These are phyloP conservation scores for Oscheius myriophilus DNA, from an alignment of 2,888 invertebrate species.

Conservation along the genomic window DNA sequence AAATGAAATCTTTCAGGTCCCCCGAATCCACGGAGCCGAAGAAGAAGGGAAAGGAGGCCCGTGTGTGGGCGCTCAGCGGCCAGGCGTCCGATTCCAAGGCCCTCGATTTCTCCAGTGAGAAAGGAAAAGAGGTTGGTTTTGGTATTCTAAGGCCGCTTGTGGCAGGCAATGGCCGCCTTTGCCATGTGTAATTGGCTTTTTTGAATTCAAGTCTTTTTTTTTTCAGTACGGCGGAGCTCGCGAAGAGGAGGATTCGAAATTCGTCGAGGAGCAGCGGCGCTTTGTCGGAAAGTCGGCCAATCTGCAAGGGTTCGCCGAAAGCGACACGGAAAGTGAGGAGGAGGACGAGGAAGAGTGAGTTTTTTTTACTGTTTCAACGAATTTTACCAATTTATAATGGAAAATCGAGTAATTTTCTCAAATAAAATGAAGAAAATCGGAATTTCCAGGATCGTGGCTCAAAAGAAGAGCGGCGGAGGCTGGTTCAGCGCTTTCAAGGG, in stretches of 20 bases:
- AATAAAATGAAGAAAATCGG: too few relatives aligned
- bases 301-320: conserved; percentile 72
- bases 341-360: conserved; percentile 38
- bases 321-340: conserved; percentile 57
- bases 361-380: conserved; percentile 13
- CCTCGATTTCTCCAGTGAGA: conserved; percentile 77
- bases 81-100: conserved; percentile 50
- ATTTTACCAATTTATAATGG: too few relatives aligned
- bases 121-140: conserved; percentile 75
- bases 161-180: too few relatives aligned
- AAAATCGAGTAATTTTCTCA: too few relatives aligned
- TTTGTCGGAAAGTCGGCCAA: conserved; percentile 73
- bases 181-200: background rate
- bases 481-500: conserved; percentile 87
- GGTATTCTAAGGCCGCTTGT: background rate
- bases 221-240: conserved; percentile 20
- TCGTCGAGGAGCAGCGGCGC: conserved; percentile 50
- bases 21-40: conserved; percentile 32
- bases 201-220: background rate
- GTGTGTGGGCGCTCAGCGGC: conserved; percentile 64
- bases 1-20: conserved; percentile 1
- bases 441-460: conserved; percentile 42
- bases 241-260: conserved; percentile 31
- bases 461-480: conserved; percentile 49
- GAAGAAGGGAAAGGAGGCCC: conserved; percentile 63